Evolutionary conservation across 2,888 invertebrate species (phyloP).

Genomic region (Chymomyza caudatula): DNA sequence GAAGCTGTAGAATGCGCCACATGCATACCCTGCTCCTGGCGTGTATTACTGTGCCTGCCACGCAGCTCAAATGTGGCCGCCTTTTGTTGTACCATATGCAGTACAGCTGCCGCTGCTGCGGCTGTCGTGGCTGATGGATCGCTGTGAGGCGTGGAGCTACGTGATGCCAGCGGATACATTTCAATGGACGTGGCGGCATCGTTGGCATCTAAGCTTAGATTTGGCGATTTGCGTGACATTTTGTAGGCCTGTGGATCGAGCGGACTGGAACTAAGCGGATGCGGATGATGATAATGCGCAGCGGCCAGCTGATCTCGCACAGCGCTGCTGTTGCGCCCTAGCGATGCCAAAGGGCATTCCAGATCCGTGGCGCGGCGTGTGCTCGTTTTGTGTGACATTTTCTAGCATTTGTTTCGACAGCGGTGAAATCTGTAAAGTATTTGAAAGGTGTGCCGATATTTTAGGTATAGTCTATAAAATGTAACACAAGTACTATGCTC

Average conservation of each 20-base stretch:
- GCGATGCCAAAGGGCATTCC: conserved; percentile 82
- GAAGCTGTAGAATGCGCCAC: conserved; percentile 64
- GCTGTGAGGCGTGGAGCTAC: conserved; percentile 49
- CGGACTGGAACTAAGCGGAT: conserved; percentile 78
- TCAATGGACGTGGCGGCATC: conserved; percentile 73
- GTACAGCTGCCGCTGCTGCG: conserved; percentile 37
- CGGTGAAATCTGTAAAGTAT: background rate
- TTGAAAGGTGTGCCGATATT: background rate
- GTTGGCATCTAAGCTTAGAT: conserved; percentile 73
- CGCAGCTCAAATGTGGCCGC: conserved; percentile 74
- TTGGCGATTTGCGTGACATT: conserved; percentile 78
- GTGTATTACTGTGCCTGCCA: conserved; percentile 34
- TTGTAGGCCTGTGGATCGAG: conserved; percentile 79
- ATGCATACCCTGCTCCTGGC: conserved; percentile 43
- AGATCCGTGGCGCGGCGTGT: conserved; percentile 72
- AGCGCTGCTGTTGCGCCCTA: conserved; percentile 79
- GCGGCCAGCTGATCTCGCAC: conserved; percentile 71
- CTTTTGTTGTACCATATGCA: conserved; percentile 69
- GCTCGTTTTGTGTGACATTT: conserved; percentile 76
- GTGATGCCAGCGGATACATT: conserved; percentile 49
- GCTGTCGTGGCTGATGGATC: conserved; percentile 42
- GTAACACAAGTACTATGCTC: too few species aligned
- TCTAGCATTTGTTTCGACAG: conserved; percentile 10
- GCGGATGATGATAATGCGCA: conserved; percentile 76
- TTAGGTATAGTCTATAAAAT: too few species aligned